These are phyloP conservation scores for Rhopalosiphum padi DNA, from an alignment of 1,140 invertebrate genomes.

Conservation along the genomic window DNA sequence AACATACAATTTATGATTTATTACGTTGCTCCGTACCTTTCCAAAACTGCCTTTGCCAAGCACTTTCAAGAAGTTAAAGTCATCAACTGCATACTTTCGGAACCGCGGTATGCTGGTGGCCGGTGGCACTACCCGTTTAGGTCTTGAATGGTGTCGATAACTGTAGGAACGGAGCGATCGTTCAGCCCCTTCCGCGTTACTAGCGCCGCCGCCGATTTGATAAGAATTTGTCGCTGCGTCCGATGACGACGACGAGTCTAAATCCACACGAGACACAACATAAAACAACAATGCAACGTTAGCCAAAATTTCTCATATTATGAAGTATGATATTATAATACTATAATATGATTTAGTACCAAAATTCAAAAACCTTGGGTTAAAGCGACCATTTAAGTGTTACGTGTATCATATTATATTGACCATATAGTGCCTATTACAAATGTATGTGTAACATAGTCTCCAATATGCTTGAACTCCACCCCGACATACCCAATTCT, in stretches of 20 bases:
- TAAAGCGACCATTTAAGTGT: not conserved
- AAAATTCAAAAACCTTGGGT: not conserved
- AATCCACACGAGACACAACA: not conserved
- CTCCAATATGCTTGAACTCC: not conserved
- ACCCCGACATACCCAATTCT: not conserved
- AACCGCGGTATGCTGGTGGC: conserved; percentile 85
- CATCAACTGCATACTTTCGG: conserved; percentile 85
- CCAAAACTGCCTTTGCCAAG: conserved; percentile 96
- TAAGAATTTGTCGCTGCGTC: conserved; percentile 59
- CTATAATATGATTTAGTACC: not conserved
- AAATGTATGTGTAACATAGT: not conserved
- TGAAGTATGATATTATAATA: not conserved
- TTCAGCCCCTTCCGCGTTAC: not conserved
- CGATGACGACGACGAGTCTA: conserved; percentile 59
- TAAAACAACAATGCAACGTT: not conserved
- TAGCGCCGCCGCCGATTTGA: conserved; percentile 34
- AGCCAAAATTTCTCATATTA: not conserved
- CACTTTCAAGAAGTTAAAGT: conserved; percentile 94
- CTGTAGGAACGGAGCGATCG: conserved; percentile 33
- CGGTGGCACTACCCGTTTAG: conserved; percentile 78
- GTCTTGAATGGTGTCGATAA: conserved; percentile 55
- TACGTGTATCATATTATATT: not conserved
- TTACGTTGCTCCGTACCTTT: conserved; percentile 72
- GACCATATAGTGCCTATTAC: not conserved
- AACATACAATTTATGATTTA: not conserved